Evolutionary conservation across 2,888 invertebrate species (phyloP).

Genomic region (Augochlorella aurata): DNA sequence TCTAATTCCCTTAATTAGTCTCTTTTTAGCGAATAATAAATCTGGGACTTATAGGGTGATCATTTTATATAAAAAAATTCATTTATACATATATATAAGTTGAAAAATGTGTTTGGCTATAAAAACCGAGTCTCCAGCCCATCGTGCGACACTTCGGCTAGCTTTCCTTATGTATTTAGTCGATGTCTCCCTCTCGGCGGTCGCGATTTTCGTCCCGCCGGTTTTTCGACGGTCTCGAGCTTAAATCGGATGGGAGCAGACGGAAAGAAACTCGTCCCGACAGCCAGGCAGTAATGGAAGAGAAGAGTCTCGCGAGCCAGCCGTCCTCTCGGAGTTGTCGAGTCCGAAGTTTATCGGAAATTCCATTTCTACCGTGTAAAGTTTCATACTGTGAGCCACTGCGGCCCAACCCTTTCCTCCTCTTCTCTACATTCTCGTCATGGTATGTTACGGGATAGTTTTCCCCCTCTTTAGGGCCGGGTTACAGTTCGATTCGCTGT

Average conservation of each 20-base stretch:
- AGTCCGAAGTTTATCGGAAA: slow-evolving; percentile 64
- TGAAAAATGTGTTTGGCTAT: too few relatives aligned
- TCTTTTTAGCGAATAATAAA: too few relatives aligned
- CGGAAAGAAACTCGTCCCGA: slow-evolving; percentile 42
- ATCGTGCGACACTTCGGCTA: too few relatives aligned
- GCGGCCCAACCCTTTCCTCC: slow-evolving; percentile 10
- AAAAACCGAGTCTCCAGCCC: too few relatives aligned
- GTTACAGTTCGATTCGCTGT: slow-evolving; percentile 35
- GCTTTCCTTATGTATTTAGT: slow-evolving; percentile 24
- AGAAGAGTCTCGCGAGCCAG: slow-evolving; percentile 43
- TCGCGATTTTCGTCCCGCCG: slow-evolving; percentile 47
- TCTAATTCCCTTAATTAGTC: too few relatives aligned
- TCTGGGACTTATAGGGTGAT: too few relatives aligned
- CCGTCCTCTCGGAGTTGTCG: slow-evolving; percentile 48
- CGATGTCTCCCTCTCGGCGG: slow-evolving; percentile 27
- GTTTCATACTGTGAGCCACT: slow-evolving; percentile 51
- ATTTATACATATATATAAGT: too few relatives aligned
- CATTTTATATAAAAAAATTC: too few relatives aligned
- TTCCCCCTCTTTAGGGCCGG: slow-evolving; percentile 12
- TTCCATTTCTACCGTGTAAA: slow-evolving; percentile 63
- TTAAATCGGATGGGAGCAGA: slow-evolving; percentile 9
- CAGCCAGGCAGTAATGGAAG: slow-evolving; percentile 45
- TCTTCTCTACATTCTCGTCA: slow-evolving; percentile 7
- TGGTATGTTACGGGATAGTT: slow-evolving; percentile 15
- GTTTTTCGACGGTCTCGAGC: not conserved